These are phyloP conservation scores for Sus scrofa DNA, from an alignment of 2,113 vertebrate species.

Conservation along the genomic window T2T-Sscrofa CM000813.6:31618501-31619000, in stretches of 20 bases:
- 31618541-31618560: background rate
- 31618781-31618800: background rate
- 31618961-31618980: background rate
- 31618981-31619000: background rate
- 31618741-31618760: background rate
- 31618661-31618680: background rate
- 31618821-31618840: background rate
- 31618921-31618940: background rate
- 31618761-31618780: background rate
- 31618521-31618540: background rate
- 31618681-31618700: background rate
- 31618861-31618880: background rate
- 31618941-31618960: background rate
- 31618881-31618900: background rate
- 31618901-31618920: background rate
- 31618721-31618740: background rate
- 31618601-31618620: background rate
- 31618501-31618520: background rate
- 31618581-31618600: background rate
- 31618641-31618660: background rate
- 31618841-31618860: background rate
- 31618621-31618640: background rate
- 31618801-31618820: background rate
- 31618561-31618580: background rate
- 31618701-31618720: background rate